Evolutionary conservation across 2,797 vertebrate species (phyloP).

Genomic region (Dermochelys coriacea): DNA sequence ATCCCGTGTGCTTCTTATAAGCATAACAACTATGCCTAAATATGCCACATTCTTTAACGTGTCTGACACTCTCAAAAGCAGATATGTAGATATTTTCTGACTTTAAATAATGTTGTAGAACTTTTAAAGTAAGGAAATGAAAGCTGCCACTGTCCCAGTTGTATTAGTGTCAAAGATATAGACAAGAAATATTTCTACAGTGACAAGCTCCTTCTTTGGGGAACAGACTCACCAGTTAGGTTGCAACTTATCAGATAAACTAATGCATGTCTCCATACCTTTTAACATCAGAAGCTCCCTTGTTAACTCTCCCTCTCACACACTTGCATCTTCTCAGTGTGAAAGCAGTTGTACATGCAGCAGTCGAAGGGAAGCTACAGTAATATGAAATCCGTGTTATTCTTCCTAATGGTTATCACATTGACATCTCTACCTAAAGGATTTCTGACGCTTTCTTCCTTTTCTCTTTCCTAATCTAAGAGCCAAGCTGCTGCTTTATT

Average conservation of each 20-base stretch:
- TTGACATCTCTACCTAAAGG: neutral
- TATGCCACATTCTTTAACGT: neutral
- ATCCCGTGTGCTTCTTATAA: too few relatives aligned
- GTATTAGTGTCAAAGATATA: neutral
- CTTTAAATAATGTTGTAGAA: neutral
- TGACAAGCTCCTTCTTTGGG: neutral
- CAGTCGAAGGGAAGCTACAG: neutral
- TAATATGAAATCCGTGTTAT: neutral
- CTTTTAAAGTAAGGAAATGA: neutral
- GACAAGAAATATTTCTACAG: neutral
- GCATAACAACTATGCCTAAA: neutral
- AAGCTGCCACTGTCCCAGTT: neutral
- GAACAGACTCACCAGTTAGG: neutral
- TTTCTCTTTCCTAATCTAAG: slow-evolving; percentile 12
- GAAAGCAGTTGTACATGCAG: neutral
- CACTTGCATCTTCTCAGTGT: neutral
- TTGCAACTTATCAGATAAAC: neutral
- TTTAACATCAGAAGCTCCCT: neutral
- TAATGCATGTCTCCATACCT: neutral
- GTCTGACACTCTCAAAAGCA: neutral
- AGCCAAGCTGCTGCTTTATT: neutral
- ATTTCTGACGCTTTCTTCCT: neutral
- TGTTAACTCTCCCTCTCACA: neutral
- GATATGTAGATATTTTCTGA: neutral
- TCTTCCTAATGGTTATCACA: slow-evolving; percentile 10